Percentiles rank a stretch among this genome's conserved stretches.
Evolutionary conservation across 2,888 invertebrate species (phyloP).

Genomic region (Alviniconcha strummeri): DNA sequence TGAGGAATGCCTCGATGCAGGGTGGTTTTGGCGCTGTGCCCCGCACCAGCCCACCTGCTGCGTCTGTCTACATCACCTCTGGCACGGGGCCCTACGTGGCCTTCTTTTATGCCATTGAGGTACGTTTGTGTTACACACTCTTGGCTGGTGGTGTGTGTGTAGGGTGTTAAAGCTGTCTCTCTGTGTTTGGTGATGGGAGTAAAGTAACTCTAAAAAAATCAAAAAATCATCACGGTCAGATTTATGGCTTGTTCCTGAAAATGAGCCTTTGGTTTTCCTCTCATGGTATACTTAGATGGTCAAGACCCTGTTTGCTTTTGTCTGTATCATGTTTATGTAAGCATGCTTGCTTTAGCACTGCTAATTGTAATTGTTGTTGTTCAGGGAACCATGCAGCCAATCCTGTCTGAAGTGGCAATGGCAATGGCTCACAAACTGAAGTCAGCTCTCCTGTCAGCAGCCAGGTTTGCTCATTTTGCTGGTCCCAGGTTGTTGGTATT

Average conservation of each 20-base stretch:
- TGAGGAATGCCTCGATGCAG: conserved; percentile 86
- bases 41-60: conserved; percentile 84
- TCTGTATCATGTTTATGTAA: background rate
- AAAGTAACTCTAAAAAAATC: no score
- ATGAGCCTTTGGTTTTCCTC: no score
- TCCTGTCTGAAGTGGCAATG: conserved; percentile 92
- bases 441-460: conserved; percentile 74
- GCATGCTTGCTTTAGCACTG: background rate
- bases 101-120: conserved; percentile 91
- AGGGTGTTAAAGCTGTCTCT: no score
- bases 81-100: conserved; percentile 90
- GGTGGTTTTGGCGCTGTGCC: conserved; percentile 62
- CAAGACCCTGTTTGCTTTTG: background rate
- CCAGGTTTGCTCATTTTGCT: conserved; percentile 66
- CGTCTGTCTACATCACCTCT: conserved; percentile 84
- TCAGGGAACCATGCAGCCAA: conserved; percentile 85
- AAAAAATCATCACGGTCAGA: no score
- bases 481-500: background rate
- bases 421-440: conserved; percentile 90
- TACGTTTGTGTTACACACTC: conserved; percentile 41
- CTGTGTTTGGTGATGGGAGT: no score
- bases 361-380: conserved; percentile 5
- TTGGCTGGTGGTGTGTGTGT: no score
- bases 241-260: background rate
- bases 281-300: background rate